Base-by-base conservation (phyloP, 2,888 invertebrate species). In the Lepeophtheirus nordmannii region DNA sequence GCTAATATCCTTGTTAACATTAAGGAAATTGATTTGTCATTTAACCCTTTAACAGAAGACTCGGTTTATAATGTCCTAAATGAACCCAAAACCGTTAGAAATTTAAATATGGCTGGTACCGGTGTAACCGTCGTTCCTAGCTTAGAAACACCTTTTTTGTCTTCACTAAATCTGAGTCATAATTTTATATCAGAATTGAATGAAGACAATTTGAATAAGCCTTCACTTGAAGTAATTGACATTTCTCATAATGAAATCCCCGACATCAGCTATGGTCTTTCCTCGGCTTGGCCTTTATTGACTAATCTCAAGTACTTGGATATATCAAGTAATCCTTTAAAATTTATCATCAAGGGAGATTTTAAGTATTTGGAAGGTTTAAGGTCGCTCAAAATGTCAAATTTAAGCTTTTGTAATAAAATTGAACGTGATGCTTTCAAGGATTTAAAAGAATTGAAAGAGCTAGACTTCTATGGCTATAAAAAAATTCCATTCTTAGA, bases 1-100 rank as follows among this genome's bases (percentile, higher is more conserved):
- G 86, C 89, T 67, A 86, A 85, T 71, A 85, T 89, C 1, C 83
- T 91, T 80, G 87, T 87, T 0, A 90, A 89, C 72, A 85, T 91
- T 5, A 91, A 91, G 73, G 82, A 84, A 69, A 77, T 92, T 10
- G 90, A 92, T 75, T 77, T 92, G 11, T 89, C 89, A 1, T 86
- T 83, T 70, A 92, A 91, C 78, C 89, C 89, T 0, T 74, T 92
- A 1, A 83, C 85, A 1, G 79, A 81, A 65, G 84, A 84, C 71
- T 83, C 89, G 0, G 80, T 90, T 0, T 80, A 77, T 59, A 86
- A 85, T 73, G 82, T 92, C 66, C 75, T 92, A 1, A 86, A 85
- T 38, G 90, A 91, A 73, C 91, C 91, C 0, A 92, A 91, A 77
- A 89, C 90, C 0, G 85, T 89, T 0, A 69, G 75, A 56, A 83